These are phyloP conservation scores for Rhamnusium bicolor DNA, from an alignment of 2,888 invertebrate species.

Conservation along the genomic window DNA sequence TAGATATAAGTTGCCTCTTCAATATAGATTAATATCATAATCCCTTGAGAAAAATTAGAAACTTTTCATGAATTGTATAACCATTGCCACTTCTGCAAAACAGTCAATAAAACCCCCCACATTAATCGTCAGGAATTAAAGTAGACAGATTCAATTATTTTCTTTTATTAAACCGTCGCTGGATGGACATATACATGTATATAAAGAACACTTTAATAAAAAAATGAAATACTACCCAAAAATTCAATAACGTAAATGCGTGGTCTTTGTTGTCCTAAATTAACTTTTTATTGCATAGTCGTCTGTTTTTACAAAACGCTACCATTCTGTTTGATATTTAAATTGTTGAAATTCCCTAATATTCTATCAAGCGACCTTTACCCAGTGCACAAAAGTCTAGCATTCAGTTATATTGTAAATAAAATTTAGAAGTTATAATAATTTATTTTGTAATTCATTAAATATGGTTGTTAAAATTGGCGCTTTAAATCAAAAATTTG, in stretches of 20 bases:
- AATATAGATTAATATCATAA: neutral
- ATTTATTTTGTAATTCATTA: neutral
- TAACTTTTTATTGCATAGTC: slow-evolving; percentile 10
- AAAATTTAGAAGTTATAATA: neutral
- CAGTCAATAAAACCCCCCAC: neutral
- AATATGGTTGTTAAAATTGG: too few species aligned
- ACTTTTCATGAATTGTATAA: neutral
- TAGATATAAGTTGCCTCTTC: neutral
- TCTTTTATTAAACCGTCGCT: neutral
- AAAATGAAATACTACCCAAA: slow-evolving; percentile 9
- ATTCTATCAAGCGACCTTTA: neutral
- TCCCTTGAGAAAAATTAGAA: neutral
- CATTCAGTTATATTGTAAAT: neutral
- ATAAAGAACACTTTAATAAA: neutral
- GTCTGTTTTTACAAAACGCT: neutral
- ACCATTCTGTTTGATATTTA: neutral
- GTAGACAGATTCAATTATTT: neutral
- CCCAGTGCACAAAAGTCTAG: neutral
- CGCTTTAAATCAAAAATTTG: too few species aligned
- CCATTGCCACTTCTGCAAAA: neutral
- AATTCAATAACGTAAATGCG: slow-evolving; percentile 9
- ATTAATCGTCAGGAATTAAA: neutral
- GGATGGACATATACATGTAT: neutral
- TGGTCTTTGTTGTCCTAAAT: slow-evolving; percentile 3
- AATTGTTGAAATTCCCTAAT: neutral